These are phyloP conservation scores for Xyrichtys novacula DNA, from an alignment of 2,797 vertebrate species.

Conservation along the genomic window DNA sequence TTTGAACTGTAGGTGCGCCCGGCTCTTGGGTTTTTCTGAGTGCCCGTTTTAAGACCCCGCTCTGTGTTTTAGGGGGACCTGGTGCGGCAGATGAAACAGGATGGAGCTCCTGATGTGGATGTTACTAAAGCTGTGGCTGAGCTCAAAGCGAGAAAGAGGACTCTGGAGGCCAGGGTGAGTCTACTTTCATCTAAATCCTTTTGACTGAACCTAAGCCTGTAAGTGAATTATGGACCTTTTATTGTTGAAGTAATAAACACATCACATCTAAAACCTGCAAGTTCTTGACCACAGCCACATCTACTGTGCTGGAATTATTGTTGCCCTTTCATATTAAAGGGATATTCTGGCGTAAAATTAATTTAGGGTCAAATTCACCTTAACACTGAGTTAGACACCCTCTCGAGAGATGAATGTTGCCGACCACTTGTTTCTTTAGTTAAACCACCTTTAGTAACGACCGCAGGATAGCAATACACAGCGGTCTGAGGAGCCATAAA, in stretches of 20 bases:
- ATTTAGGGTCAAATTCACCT: too few relatives aligned
- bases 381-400: too few relatives aligned
- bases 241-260: not conserved
- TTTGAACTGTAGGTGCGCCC: not conserved
- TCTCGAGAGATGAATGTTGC: too few relatives aligned
- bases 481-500: too few relatives aligned
- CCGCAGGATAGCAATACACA: too few relatives aligned
- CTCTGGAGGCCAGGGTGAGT: constrained; percentile 93
- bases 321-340: too few relatives aligned
- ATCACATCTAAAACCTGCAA: not conserved
- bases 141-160: constrained; percentile 93
- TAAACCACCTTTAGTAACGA: too few relatives aligned
- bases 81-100: constrained; percentile 94
- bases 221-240: not conserved
- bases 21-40: not conserved
- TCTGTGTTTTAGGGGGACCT: constrained; percentile 89
- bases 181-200: not conserved
- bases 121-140: constrained; percentile 96
- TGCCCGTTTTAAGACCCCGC: not conserved
- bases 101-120: constrained; percentile 93
- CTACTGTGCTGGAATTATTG: too few relatives aligned
- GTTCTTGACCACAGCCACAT: not conserved
- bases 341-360: too few relatives aligned
- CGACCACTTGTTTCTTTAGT: too few relatives aligned
- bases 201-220: not conserved